A percentile compares a stretch with the other conserved stretches of the same genome.
Evolutionary conservation across 2,797 vertebrate species (phyloP).

Genomic region (Sebastes iracundus): DNA sequence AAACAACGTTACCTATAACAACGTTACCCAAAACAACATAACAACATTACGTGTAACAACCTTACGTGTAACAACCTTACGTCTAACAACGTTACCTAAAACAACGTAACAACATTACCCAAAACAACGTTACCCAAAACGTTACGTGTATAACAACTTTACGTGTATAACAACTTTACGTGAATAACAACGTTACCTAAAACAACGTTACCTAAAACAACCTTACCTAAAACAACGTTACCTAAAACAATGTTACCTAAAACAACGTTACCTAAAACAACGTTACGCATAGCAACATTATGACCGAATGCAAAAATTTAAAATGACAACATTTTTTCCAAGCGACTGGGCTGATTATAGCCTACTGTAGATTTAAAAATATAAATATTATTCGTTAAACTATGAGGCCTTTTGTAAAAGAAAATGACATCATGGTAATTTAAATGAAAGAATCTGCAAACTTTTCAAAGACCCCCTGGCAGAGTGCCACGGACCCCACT

Average conservation of each 20-base stretch:
- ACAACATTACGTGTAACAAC: no score
- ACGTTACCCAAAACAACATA: no score
- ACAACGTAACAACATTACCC: neutral
- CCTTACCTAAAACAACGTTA: no score
- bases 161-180: no score
- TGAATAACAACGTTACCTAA: no score
- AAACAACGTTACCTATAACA: neutral
- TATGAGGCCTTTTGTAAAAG: neutral
- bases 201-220: no score
- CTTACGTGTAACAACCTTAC: no score
- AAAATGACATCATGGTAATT: neutral
- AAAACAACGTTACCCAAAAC: no score
- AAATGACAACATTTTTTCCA: accelerated
- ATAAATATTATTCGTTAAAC: neutral
- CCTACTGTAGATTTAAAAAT: neutral
- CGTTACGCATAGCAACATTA: no score
- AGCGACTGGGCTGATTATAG: neutral
- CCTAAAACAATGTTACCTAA: no score
- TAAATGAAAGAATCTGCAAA: neutral
- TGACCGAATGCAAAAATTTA: neutral
- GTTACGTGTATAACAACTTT: no score
- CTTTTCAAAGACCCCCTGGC: neutral
- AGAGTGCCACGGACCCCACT: neutral
- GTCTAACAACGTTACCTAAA: neutral
- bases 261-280: no score